A percentile compares a stretch with the other conserved stretches of the same genome.
Evolutionary conservation across 2,113 vertebrate genomes (phyloP).

Genomic region (Sialia sialis): DNA sequence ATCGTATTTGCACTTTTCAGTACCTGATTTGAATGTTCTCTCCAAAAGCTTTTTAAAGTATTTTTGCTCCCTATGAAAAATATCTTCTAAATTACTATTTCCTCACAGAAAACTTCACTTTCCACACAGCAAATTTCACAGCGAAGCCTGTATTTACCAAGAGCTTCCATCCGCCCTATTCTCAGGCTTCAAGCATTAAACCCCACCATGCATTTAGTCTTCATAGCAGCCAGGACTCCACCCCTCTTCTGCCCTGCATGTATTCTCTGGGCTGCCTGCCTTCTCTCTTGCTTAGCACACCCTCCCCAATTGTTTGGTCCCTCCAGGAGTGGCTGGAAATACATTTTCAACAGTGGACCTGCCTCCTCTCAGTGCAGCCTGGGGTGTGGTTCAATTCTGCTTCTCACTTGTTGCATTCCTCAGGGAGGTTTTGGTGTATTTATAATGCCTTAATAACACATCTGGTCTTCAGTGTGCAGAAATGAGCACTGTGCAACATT

Average conservation of each 20-base stretch:
- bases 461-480: not conserved
- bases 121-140: not conserved
- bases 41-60: not conserved
- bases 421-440: not conserved
- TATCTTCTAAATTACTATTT: not conserved
- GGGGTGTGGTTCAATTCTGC: not conserved
- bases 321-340: not conserved
- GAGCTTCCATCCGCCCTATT: not conserved
- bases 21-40: not conserved
- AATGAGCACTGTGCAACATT: not conserved
- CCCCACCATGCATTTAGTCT: not conserved
- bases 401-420: not conserved
- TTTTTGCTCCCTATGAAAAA: not conserved
- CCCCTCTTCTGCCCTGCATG: not conserved
- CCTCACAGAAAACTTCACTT: not conserved
- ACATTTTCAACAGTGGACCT: not conserved
- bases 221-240: not conserved
- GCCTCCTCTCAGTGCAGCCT: not conserved
- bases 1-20: not conserved
- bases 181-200: not conserved
- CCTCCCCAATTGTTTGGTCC: rapidly evolving
- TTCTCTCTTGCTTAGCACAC: not conserved
- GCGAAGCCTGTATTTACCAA: not conserved
- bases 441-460: not conserved
- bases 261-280: not conserved